Percentiles rank a stretch among this genome's conserved stretches.
Evolutionary conservation across 2,797 vertebrate species (phyloP).

Genomic region (Oreochromis grahami): DNA sequence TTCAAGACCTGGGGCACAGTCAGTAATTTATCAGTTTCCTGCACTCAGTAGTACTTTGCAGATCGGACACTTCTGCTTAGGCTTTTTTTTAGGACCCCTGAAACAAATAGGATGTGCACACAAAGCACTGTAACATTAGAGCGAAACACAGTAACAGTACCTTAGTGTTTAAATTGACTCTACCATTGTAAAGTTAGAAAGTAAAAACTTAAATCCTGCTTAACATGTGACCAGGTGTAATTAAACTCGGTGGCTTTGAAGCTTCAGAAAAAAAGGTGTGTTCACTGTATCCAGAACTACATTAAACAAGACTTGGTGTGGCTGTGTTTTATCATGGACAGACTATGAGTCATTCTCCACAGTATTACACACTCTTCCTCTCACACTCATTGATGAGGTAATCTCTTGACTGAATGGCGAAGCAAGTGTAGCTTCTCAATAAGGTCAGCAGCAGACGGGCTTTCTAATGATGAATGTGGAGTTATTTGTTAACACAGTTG

Average conservation of each 20-base stretch:
- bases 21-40: constrained; percentile 50
- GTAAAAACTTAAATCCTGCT: background rate
- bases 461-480: background rate
- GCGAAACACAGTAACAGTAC: background rate
- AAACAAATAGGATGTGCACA: background rate
- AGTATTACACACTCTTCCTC: constrained; percentile 47
- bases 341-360: constrained; percentile 64
- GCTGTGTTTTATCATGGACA: constrained; percentile 37
- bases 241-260: background rate
- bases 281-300: constrained; percentile 13
- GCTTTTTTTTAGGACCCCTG: constrained; percentile 11
- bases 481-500: background rate
- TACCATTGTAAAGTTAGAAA: background rate
- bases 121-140: background rate
- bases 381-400: constrained; percentile 64
- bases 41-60: constrained; percentile 9
- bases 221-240: background rate
- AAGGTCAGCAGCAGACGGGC: constrained; percentile 11
- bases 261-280: constrained; percentile 6
- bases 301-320: constrained; percentile 16
- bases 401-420: constrained; percentile 51
- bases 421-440: constrained; percentile 21
- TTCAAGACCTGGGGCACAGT: constrained; percentile 41
- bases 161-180: background rate
- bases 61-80: background rate